A percentile compares a stretch with the other conserved stretches of the same genome.
These are phyloP conservation scores for Anolis carolinensis DNA, from an alignment of 2,113 vertebrate genomes.

Conservation along the genomic window DNA sequence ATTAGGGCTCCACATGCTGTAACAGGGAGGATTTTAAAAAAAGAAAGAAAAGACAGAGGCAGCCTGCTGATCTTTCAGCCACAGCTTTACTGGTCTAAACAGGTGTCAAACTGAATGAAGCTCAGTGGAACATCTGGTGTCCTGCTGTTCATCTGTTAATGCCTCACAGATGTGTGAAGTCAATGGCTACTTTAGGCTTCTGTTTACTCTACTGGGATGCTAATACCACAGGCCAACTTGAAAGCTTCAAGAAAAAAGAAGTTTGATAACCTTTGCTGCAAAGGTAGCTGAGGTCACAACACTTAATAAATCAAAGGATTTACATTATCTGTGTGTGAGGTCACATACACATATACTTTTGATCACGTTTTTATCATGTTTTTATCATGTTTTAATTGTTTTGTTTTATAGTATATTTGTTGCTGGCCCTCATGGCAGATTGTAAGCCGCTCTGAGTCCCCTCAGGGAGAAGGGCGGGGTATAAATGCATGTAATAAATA, in stretches of 20 bases:
- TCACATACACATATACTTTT: too few species aligned
- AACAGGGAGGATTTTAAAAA: not conserved
- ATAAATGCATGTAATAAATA: too few species aligned
- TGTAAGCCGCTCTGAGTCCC: too few species aligned
- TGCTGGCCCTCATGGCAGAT: too few species aligned
- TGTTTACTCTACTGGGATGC: not conserved
- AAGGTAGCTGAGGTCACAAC: not conserved
- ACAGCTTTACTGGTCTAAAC: slow-evolving; percentile 23
- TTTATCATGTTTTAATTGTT: too few species aligned
- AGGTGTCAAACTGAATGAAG: slow-evolving; percentile 34
- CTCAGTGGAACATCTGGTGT: slow-evolving; percentile 43
- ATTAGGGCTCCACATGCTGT: not conserved
- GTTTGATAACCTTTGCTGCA: not conserved
- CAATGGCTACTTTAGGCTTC: slow-evolving; percentile 13
- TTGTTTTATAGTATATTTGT: too few species aligned
- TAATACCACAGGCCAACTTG: not conserved
- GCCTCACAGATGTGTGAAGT: accelerated
- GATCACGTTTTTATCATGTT: too few species aligned
- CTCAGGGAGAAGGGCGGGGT: too few species aligned
- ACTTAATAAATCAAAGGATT: not conserved
- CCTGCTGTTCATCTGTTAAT: slow-evolving; percentile 44
- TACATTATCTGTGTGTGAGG: not conserved
- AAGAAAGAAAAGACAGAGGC: not conserved
- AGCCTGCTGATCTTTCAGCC: not conserved
- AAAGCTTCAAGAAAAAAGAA: not conserved